Evolutionary conservation across 37 sponge, comb jelly and placozoan species (phyloP).

Genomic region (Spongilla lacustris): DNA sequence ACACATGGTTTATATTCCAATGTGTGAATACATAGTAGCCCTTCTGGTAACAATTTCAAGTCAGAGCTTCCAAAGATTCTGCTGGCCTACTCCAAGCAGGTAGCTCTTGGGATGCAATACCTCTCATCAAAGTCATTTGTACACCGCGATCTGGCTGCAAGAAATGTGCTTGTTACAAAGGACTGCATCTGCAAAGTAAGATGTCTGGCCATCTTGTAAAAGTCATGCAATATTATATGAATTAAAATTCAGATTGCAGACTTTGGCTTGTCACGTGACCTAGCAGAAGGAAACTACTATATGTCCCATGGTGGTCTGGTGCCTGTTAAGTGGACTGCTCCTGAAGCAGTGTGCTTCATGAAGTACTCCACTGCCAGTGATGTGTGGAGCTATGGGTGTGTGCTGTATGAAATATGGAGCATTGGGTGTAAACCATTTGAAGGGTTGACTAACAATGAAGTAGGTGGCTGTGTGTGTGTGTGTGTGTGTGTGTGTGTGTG

Average conservation of each 20-base stretch:
- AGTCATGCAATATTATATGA: too few species aligned
- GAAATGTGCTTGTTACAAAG: not conserved
- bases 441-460: not conserved
- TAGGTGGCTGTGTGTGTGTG: not conserved
- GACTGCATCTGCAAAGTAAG: not conserved
- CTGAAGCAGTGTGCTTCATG: not conserved
- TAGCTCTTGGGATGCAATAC: constrained; percentile 10
- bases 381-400: not conserved
- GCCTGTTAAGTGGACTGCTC: not conserved
- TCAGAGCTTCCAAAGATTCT: not conserved
- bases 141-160: not conserved
- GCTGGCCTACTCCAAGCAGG: not conserved
- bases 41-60: not conserved
- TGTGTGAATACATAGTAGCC: not conserved
- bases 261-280: not conserved
- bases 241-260: not conserved
- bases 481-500: too few species aligned
- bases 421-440: not conserved
- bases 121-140: constrained; percentile 13
- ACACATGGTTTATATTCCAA: not conserved
- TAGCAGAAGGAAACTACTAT: not conserved
- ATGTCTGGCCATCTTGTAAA: too few species aligned
- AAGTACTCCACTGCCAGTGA: not conserved
- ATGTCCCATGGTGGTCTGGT: not conserved
- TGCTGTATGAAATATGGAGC: not conserved